Evolutionary conservation across 1,140 invertebrate species (phyloP), one percentile per base, ranked within the genome.

Genomic region (Drosophila rhopaloa): DNA sequence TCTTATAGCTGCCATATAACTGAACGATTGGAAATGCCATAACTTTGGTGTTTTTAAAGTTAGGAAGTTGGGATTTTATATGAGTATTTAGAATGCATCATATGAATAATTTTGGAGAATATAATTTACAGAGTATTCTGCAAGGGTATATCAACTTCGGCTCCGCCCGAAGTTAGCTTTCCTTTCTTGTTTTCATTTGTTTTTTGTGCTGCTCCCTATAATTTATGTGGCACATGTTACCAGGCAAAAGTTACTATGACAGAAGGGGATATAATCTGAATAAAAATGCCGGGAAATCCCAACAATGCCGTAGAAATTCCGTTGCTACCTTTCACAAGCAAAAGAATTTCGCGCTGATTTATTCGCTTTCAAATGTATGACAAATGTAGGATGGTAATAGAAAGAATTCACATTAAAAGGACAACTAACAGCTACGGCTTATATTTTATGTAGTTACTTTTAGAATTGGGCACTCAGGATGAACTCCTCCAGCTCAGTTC

Each of bases 181-280:
- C n/a, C n/a, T n/a, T n/a, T n/a, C n/a, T n/a, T n/a, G n/a, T n/a
- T 82, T 79, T 72, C 66, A 82, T 67, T 63, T 60, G 65, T 54
- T 79, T 73, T 44, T 57, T 59, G 7, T 1, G 4, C 43, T 55
- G 37, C 38, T 76, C 41, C 43, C 54, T 67, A 66, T 89, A 89
- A 89, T 89, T 89, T 89, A 89, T 89, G 84, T 54, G 77, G 61
- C 84, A 89, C 72, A 76, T 89, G 84, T 89, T 89, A 77, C 81
- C 76, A 57, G n/a, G 70, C 71, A 82, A 82, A 83, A 75, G 66
- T 76, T 63, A 59, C 83, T 61, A 68, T 81, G 62, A 62, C 76
- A 74, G 48, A 46, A 57, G 47, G 37, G 44, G 24, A 40, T 53
- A 13, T 60, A 74, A 46, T 54, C 53, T 67, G 53, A 59, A 79